A percentile compares a stretch with the other conserved stretches of the same genome.
Evolutionary conservation across 2,113 vertebrate genomes (phyloP).

Genomic region (Cynopterus brachyotis): DNA sequence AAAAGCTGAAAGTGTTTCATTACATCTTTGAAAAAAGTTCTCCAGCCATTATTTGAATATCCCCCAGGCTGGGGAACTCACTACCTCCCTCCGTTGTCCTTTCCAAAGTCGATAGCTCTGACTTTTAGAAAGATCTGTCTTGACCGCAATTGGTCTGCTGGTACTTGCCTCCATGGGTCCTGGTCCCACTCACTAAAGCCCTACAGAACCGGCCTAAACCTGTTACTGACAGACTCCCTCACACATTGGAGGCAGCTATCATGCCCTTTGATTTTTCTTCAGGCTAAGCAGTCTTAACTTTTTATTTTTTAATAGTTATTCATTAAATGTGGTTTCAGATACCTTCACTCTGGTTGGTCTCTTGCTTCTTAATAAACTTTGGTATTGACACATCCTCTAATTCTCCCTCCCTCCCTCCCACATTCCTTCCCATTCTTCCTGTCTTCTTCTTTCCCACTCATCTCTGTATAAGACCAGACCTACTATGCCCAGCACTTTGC

Average conservation of each 20-base stretch:
- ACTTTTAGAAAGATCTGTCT: neutral
- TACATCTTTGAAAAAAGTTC: neutral
- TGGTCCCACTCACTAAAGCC: neutral
- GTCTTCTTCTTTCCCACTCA: neutral
- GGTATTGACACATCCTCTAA: neutral
- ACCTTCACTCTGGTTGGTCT: neutral
- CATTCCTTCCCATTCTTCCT: neutral
- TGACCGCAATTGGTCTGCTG: fast-evolving
- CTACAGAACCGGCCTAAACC: neutral
- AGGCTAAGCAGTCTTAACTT: neutral
- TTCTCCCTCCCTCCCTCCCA: neutral
- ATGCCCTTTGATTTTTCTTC: neutral
- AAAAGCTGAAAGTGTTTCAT: neutral
- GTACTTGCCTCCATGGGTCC: fast-evolving
- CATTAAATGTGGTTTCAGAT: neutral
- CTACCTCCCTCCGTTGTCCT: neutral
- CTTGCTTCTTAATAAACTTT: neutral
- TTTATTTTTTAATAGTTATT: neutral
- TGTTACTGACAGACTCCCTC: neutral
- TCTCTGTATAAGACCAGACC: neutral
- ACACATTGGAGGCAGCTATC: neutral
- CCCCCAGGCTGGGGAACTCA: neutral
- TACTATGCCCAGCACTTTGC: neutral
- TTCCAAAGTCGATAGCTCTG: neutral
- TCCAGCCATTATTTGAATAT: neutral